A percentile compares a stretch with the other conserved stretches of the same genome.
Conservation (phyloP, 1,140 invertebrate genomes). For the Habropoda laboriosa region DNA sequence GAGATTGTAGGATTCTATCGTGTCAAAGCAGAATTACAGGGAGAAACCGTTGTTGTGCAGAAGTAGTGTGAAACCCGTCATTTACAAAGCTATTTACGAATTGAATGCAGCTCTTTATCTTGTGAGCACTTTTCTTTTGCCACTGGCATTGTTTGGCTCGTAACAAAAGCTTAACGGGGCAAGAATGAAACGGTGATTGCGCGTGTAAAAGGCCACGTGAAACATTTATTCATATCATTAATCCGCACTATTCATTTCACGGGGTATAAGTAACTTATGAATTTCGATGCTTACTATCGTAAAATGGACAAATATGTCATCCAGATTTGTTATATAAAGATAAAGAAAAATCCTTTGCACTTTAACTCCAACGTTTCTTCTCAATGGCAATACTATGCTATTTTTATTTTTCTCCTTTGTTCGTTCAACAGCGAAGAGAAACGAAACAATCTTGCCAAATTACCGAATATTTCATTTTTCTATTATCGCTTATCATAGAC, state of each 20-base stretch:
- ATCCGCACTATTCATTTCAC: neutral
- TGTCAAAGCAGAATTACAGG: slow-evolving; percentile 58
- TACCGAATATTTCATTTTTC: too few relatives aligned
- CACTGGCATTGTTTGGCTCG: slow-evolving; percentile 6
- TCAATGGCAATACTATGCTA: too few relatives aligned
- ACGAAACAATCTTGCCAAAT: too few relatives aligned
- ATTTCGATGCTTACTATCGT: neutral
- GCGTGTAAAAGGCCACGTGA: slow-evolving; percentile 28
- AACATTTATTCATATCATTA: neutral
- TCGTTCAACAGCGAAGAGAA: neutral
- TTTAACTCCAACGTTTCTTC: too few relatives aligned
- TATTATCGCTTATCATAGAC: too few relatives aligned
- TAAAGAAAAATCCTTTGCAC: neutral
- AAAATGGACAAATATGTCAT: neutral
- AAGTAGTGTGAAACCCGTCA: slow-evolving; percentile 26
- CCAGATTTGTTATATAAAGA: neutral
- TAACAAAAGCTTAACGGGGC: neutral
- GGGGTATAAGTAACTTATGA: neutral
- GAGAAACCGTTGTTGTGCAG: slow-evolving; percentile 17
- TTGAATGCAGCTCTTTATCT: slow-evolving; percentile 19
- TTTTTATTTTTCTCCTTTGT: too few relatives aligned
- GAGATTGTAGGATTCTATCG: slow-evolving; percentile 53
- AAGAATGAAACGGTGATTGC: neutral
- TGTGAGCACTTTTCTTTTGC: slow-evolving; percentile 20
- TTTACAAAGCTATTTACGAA: slow-evolving; percentile 21